Evolutionary conservation across 2,113 vertebrate species (phyloP), one percentile per base, ranked within the genome.

Genomic region (Pseudopodoces humilis): DNA sequence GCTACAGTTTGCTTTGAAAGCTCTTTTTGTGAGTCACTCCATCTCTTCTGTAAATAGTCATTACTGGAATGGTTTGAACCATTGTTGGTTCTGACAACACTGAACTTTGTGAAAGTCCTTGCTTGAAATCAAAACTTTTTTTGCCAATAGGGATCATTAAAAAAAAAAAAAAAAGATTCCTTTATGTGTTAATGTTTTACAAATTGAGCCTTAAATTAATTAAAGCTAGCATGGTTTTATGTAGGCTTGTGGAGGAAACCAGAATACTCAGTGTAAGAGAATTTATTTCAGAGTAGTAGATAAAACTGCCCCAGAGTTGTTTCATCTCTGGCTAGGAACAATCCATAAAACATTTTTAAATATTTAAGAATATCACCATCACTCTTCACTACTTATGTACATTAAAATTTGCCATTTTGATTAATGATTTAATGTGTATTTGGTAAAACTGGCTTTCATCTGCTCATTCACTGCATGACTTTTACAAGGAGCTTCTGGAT

Each of bases 1-100:
- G 74, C 90, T 85, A 35, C 56, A 86, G 52, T 86, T 92, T 60
- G 67, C 23, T 75, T 89, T 84, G 63, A 93, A 96, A 90, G 84
- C 68, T 50, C 46, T 87, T 83, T 90, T 68, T 91, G 50, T 92
- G 94, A 96, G 49, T 75, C 77, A 59, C 30, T 91, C 76, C 47
- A 68, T 60, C 68, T 84, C 46, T 68, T 80, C 74, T 49, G 56
- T 85, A 86, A 95, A 94, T 53, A 90, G 59, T 53, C 52, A 71
- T 90, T 91, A 91, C 55, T 70, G 67, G 69, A 82, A 86, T 46
- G 71, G 49, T 56, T 83, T 63, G 56, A 88, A 47, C 39, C 23
- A 86, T 23, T n/a, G 20, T 31, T 60, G 64, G 18, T 90, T 84
- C 44, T 83, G 60, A 68, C 79, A 94, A 60, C 25, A 41, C 39